These are phyloP conservation scores for Auanema freiburgensis DNA, from an alignment of 2,888 invertebrate species.

Conservation along the genomic window DNA sequence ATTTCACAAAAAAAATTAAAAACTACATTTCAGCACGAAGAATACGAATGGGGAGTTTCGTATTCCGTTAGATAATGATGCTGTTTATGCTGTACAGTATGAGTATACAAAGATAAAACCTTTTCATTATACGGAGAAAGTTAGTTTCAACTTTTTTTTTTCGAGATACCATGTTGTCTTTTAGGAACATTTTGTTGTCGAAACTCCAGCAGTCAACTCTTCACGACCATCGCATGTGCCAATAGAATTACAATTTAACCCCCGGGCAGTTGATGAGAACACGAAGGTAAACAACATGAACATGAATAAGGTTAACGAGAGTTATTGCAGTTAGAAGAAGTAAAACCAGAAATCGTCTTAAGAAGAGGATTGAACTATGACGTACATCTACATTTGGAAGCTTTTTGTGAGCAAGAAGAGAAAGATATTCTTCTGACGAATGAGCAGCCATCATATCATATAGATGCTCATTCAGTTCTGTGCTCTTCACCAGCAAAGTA, in stretches of 20 bases:
- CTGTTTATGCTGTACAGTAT: constrained; percentile 57
- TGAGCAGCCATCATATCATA: constrained; percentile 11
- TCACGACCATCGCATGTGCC: constrained; percentile 24
- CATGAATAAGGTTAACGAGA: constrained; percentile 12
- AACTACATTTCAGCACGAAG: constrained; percentile 40
- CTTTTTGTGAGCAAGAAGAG: too few relatives aligned
- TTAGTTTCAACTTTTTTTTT: neutral
- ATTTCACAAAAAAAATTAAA: neutral
- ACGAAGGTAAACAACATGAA: constrained; percentile 16
- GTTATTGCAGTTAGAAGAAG: neutral
- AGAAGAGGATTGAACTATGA: too few relatives aligned
- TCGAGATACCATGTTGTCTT: neutral
- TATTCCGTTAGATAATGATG: constrained; percentile 50
- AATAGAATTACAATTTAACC: constrained; percentile 30
- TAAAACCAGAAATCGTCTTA: constrained; percentile 1
- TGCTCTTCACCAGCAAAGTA: constrained; percentile 26
- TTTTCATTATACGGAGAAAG: constrained; percentile 45
- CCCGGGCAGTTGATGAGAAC: constrained; percentile 24
- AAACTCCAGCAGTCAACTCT: constrained; percentile 31
- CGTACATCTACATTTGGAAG: too few relatives aligned
- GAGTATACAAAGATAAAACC: constrained; percentile 54
- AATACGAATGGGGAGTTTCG: constrained; percentile 44
- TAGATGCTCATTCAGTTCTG: constrained; percentile 28
- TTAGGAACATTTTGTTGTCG: constrained; percentile 39
- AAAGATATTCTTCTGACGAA: too few relatives aligned